A percentile compares a stretch with the other conserved stretches of the same genome.
phyloP scores from a whole-genome alignment of 2,888 invertebrate genomes.

The Drosophila suboccidentalis region DNA sequence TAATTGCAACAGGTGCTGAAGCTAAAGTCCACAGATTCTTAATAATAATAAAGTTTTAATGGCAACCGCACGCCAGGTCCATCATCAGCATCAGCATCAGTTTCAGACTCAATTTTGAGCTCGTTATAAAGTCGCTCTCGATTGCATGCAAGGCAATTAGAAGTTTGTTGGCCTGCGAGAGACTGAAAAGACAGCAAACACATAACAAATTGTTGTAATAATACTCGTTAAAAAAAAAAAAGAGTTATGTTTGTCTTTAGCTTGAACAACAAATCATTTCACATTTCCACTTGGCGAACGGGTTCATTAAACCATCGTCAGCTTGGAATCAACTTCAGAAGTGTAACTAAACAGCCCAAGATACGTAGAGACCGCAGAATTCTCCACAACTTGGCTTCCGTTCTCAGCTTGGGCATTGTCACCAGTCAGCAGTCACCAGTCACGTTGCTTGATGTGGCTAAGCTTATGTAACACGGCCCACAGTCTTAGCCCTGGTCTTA shows the following conservation, averaged over 20 bases:
- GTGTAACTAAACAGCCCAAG: slow-evolving; percentile 57
- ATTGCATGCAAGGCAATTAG: slow-evolving; percentile 72
- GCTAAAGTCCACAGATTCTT: slow-evolving; percentile 34
- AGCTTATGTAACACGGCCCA: slow-evolving; percentile 47
- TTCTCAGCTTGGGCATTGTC: slow-evolving; percentile 68
- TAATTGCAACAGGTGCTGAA: slow-evolving; percentile 67
- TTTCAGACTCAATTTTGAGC: slow-evolving; percentile 9
- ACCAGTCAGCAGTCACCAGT: slow-evolving; percentile 42
- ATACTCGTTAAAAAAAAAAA: slow-evolving; percentile 60
- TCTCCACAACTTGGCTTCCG: slow-evolving; percentile 65
- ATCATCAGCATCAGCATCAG: slow-evolving; percentile 18
- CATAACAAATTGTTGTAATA: slow-evolving; percentile 72
- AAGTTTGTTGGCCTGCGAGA: slow-evolving; percentile 74
- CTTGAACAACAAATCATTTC: slow-evolving; percentile 73
- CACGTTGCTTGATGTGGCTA: slow-evolving; percentile 5
- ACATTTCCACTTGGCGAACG: slow-evolving; percentile 54
- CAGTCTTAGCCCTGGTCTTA: background rate
- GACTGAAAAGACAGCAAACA: slow-evolving; percentile 29
- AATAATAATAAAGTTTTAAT: slow-evolving; percentile 63
- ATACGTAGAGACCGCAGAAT: slow-evolving; percentile 37
- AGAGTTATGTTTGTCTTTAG: slow-evolving; percentile 63
- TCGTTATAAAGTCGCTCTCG: slow-evolving; percentile 55
- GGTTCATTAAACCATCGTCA: slow-evolving; percentile 81
- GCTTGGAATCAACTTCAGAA: slow-evolving; percentile 37
- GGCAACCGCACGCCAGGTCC: slow-evolving; percentile 49